Percentiles rank a stretch among this genome's conserved stretches.
These are phyloP conservation scores for Ciconia boyciana DNA, from an alignment of 2,113 vertebrate genomes.

Conservation along the genomic window DNA sequence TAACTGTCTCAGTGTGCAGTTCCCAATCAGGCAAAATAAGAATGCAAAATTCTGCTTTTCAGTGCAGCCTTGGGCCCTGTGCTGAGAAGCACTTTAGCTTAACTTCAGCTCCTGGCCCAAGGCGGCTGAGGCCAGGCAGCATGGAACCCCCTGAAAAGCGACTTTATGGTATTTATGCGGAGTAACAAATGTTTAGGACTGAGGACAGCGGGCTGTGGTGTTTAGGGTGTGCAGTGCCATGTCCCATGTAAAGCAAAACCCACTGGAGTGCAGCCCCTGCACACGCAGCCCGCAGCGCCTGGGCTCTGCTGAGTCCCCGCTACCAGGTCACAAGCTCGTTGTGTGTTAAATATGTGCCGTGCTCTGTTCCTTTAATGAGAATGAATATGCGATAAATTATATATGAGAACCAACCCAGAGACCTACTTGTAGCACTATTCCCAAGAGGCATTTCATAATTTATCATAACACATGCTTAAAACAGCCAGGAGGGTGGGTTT, in stretches of 20 bases:
- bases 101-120: not conserved
- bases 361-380: slow-evolving; percentile 34
- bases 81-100: not conserved
- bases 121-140: not conserved
- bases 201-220: too few relatives aligned
- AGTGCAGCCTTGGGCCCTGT: not conserved
- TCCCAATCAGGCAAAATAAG: not conserved
- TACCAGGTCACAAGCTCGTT: not conserved
- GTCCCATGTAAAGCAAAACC: not conserved
- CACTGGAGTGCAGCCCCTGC: not conserved
- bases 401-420: slow-evolving; percentile 18
- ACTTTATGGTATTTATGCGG: not conserved
- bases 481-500: not conserved
- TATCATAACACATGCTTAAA: not conserved
- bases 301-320: not conserved
- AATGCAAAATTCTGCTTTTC: not conserved
- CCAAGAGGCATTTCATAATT: not conserved
- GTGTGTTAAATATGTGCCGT: not conserved
- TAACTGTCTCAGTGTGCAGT: not conserved
- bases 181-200: not conserved
- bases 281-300: fast-evolving
- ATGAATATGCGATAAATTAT: slow-evolving; percentile 31
- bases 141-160: not conserved
- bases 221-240: not conserved
- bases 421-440: slow-evolving; percentile 8